These are phyloP conservation scores for Lerista edwardsae DNA, from an alignment of 2,797 vertebrate genomes.

Conservation along the genomic window DNA sequence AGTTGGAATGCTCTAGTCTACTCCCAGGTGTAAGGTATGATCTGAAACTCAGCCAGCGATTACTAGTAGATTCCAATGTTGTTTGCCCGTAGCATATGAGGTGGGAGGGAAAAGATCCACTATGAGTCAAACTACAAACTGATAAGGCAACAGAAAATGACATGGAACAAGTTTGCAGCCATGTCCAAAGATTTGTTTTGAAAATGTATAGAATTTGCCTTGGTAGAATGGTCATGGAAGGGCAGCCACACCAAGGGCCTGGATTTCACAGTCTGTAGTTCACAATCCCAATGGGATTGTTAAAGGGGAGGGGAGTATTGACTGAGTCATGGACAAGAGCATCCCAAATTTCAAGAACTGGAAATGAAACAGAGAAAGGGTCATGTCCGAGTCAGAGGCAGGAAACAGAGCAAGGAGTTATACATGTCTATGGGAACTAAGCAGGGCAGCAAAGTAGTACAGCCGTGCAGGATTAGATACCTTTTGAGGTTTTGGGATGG, in stretches of 20 bases:
- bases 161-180: background rate
- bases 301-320: background rate
- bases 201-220: background rate
- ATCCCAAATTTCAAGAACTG: background rate
- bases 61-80: too few relatives aligned
- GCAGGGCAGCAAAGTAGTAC: background rate
- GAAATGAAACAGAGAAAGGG: background rate
- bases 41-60: too few relatives aligned
- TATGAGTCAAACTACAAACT: background rate
- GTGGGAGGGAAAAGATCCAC: background rate
- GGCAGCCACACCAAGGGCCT: background rate
- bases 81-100: too few relatives aligned
- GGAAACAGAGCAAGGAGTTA: background rate
- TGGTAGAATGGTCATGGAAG: background rate
- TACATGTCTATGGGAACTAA: background rate
- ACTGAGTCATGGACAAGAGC: background rate
- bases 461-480: background rate
- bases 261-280: background rate
- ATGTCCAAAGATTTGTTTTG: too few relatives aligned
- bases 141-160: background rate
- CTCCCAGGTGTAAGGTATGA: too few relatives aligned
- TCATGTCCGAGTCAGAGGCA: background rate
- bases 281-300: background rate
- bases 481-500: background rate
- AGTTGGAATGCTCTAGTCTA: too few relatives aligned